Conservation (phyloP, 2,113 vertebrate species). For the Proteles cristata region DNA sequence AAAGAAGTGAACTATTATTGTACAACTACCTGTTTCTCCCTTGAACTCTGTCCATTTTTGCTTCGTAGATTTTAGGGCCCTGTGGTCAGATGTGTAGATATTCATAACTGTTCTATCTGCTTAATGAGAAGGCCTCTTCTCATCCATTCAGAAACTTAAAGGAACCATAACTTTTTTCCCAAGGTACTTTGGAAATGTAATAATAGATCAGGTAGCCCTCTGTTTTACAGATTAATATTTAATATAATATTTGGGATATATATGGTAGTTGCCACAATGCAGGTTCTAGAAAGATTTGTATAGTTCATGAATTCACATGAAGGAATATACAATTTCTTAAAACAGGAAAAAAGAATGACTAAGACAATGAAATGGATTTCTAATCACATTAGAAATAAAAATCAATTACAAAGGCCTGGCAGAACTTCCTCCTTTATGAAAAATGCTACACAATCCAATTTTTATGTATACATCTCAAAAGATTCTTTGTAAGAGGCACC, state of each 20-base stretch:
- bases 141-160: slow-evolving; percentile 11
- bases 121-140: background rate
- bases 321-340: background rate
- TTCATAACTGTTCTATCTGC: background rate
- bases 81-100: background rate
- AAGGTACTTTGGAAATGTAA: background rate
- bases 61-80: background rate
- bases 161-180: background rate
- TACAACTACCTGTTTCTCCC: background rate
- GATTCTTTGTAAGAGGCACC: slow-evolving; percentile 25
- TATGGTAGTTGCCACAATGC: background rate
- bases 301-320: slow-evolving; percentile 32
- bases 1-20: background rate
- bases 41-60: slow-evolving; percentile 22
- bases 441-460: background rate
- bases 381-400: slow-evolving; percentile 44
- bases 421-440: slow-evolving; percentile 27
- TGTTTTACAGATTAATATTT: slow-evolving; percentile 15
- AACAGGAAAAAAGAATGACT: slow-evolving; percentile 8
- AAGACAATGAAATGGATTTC: slow-evolving; percentile 24
- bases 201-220: background rate
- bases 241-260: background rate
- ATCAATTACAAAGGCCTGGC: background rate
- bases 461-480: background rate
- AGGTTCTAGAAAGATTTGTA: background rate